These are phyloP conservation scores for Lasioglossum morio DNA, from an alignment of 2,888 invertebrate species.

Conservation along the genomic window DNA sequence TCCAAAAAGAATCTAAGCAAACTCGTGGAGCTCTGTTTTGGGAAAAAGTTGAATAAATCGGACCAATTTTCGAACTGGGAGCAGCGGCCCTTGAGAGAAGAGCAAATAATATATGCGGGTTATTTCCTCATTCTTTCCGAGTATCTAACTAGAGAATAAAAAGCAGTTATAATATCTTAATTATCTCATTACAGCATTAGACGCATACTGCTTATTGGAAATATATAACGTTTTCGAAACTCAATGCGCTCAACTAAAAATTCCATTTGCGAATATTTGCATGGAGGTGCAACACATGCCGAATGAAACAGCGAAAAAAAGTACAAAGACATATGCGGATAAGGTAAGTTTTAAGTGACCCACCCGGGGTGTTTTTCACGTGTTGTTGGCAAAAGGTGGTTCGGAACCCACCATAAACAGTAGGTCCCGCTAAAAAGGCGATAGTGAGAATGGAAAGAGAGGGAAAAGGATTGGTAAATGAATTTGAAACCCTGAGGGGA, in stretches of 20 bases:
- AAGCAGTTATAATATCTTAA: slow-evolving; percentile 28
- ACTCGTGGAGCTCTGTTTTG: slow-evolving; percentile 91
- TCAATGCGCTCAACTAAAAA: slow-evolving; percentile 85
- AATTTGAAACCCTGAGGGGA: too few relatives aligned
- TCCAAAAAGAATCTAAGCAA: slow-evolving; percentile 90
- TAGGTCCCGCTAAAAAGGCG: too few relatives aligned
- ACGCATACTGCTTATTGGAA: slow-evolving; percentile 94
- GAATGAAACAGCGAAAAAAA: slow-evolving; percentile 85
- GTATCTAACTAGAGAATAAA: not conserved
- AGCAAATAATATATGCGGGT: slow-evolving; percentile 93
- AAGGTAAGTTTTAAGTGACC: slow-evolving; percentile 62
- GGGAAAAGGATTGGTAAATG: too few relatives aligned
- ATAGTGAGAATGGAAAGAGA: too few relatives aligned
- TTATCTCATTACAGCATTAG: slow-evolving; percentile 87
- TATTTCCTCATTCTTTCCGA: slow-evolving; percentile 45
- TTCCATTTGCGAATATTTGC: slow-evolving; percentile 88
- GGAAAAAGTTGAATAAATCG: slow-evolving; percentile 92
- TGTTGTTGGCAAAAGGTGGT: too few relatives aligned
- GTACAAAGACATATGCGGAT: slow-evolving; percentile 79
- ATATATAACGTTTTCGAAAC: slow-evolving; percentile 89
- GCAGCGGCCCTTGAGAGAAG: slow-evolving; percentile 90
- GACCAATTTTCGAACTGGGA: slow-evolving; percentile 98
- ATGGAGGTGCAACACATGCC: slow-evolving; percentile 84
- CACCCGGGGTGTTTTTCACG: too few relatives aligned
- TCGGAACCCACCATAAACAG: too few relatives aligned